phyloP scores from a whole-genome alignment of 2,888 invertebrate species.

The Meiosimyza platycephala region DNA sequence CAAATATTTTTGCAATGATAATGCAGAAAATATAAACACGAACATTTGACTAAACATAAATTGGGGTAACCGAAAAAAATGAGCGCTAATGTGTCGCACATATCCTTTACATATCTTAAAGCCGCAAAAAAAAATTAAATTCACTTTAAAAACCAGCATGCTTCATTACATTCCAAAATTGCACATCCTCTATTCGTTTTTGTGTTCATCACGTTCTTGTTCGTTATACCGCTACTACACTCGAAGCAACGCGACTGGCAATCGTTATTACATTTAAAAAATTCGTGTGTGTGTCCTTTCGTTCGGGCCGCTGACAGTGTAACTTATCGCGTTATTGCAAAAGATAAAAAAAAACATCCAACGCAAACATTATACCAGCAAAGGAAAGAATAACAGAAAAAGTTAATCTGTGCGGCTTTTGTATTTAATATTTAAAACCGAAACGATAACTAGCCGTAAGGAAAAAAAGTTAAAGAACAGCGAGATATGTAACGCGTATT shows the following conservation, averaged over 20 bases:
- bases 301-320: conserved; percentile 3
- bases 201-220: conserved; percentile 46
- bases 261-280: background rate
- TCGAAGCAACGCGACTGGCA: conserved; percentile 9
- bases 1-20: too few species aligned
- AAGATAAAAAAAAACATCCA: conserved; percentile 42
- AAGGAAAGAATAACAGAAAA: conserved; percentile 3
- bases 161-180: conserved; percentile 24
- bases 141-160: conserved; percentile 37
- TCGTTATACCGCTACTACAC: background rate
- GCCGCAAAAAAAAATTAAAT: background rate
- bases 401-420: background rate
- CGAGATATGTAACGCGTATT: too few species aligned
- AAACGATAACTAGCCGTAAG: too few species aligned
- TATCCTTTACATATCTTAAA: too few species aligned
- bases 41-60: too few species aligned
- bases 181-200: conserved; percentile 44
- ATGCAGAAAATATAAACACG: too few species aligned
- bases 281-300: conserved; percentile 7
- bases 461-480: background rate
- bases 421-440: too few species aligned
- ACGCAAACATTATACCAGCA: conserved; percentile 25
- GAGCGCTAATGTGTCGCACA: too few species aligned
- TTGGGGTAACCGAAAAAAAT: too few species aligned
- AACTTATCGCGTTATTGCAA: conserved; percentile 36